These are phyloP conservation scores for Sciurus niger DNA, from an alignment of 2,113 vertebrate species.

Conservation along the genomic window DNA sequence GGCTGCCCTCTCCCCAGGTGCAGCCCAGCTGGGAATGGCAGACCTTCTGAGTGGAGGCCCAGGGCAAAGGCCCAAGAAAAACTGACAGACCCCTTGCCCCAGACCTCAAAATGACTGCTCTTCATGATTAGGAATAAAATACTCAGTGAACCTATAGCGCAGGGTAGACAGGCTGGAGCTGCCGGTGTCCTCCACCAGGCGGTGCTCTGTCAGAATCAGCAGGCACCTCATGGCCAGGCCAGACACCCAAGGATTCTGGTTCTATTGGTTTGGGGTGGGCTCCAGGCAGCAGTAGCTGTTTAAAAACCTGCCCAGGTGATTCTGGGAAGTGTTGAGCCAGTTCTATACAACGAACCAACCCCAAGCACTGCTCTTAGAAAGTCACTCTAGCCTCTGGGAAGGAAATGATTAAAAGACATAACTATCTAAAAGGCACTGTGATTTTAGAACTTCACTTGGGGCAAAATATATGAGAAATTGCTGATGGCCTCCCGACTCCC, in stretches of 20 bases:
- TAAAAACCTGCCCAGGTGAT: background rate
- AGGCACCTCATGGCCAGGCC: background rate
- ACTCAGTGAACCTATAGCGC: background rate
- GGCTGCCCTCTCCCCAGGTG: background rate
- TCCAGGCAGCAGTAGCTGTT: background rate
- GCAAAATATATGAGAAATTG: background rate
- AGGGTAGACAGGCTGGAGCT: background rate
- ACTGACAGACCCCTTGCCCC: background rate
- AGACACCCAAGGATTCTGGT: background rate
- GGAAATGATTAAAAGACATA: constrained; percentile 5
- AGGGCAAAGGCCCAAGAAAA: background rate
- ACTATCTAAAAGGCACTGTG: background rate
- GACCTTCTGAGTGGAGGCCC: background rate
- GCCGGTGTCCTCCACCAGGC: background rate
- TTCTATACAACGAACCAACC: background rate
- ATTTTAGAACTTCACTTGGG: constrained; percentile 26
- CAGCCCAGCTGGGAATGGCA: too few relatives aligned
- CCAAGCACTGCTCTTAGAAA: background rate
- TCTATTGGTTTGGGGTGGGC: background rate
- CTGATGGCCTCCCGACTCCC: background rate
- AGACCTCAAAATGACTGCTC: background rate
- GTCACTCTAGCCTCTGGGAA: background rate
- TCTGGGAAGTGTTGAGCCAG: background rate
- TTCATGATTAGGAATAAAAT: background rate
- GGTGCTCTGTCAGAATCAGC: rapidly evolving